Conservation (phyloP, 2,113 vertebrate species). For the Propithecus coquereli region DNA sequence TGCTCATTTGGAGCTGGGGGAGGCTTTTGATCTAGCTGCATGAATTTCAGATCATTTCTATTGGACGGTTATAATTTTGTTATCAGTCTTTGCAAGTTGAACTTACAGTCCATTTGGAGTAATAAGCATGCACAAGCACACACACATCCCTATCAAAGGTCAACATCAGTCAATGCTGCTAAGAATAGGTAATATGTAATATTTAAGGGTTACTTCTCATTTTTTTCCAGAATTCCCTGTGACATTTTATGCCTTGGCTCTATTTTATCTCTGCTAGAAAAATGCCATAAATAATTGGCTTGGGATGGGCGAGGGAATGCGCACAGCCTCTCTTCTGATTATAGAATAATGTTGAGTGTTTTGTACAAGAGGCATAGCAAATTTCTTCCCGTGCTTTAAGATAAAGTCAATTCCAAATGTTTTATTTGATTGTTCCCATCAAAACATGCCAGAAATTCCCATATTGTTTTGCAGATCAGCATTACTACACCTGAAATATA, state of each 20-base stretch:
- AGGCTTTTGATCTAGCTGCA: slow-evolving; percentile 57
- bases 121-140: not conserved
- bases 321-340: not conserved
- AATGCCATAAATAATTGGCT: slow-evolving; percentile 52
- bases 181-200: slow-evolving; percentile 49
- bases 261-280: slow-evolving; percentile 52
- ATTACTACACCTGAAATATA: not conserved
- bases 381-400: not conserved
- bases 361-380: not conserved
- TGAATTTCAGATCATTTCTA: slow-evolving; percentile 62
- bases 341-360: not conserved
- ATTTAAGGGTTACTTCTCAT: slow-evolving; percentile 43
- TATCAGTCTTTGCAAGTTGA: slow-evolving; percentile 48
- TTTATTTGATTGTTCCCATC: not conserved
- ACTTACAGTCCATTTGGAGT: slow-evolving; percentile 31
- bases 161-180: slow-evolving; percentile 41
- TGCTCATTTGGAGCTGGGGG: slow-evolving; percentile 67
- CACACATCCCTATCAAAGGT: slow-evolving; percentile 56
- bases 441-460: not conserved
- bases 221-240: slow-evolving; percentile 15
- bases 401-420: not conserved
- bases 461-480: not conserved
- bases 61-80: slow-evolving; percentile 56
- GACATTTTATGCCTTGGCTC: slow-evolving; percentile 46
- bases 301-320: not conserved